Evolutionary conservation across 2,797 vertebrate species (phyloP).

Genomic region (Nyctibius grandis): DNA sequence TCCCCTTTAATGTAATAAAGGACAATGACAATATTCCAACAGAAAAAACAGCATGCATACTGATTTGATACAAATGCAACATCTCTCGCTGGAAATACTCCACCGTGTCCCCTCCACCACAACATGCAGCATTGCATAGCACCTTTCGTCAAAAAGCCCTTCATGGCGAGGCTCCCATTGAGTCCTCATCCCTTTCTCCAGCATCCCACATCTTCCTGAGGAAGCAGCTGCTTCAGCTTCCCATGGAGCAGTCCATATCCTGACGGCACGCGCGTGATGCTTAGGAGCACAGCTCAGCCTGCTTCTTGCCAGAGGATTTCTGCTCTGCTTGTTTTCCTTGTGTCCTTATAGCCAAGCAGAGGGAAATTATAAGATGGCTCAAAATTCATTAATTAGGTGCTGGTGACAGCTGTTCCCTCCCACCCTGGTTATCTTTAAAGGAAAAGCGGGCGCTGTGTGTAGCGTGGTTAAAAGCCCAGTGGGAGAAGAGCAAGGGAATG

Average conservation of each 20-base stretch:
- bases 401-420: background rate
- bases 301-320: background rate
- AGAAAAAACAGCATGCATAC: background rate
- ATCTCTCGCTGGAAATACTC: background rate
- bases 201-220: background rate
- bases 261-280: background rate
- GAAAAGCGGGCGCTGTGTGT: background rate
- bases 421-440: background rate
- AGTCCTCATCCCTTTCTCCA: background rate
- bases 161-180: fast-evolving
- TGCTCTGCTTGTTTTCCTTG: background rate
- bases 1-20: slow-evolving; percentile 53
- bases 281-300: background rate
- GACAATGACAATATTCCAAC: background rate
- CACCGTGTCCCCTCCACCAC: background rate
- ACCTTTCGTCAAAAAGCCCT: background rate
- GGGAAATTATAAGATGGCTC: background rate
- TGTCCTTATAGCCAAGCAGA: background rate
- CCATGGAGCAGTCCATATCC: fast-evolving
- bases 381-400: background rate
- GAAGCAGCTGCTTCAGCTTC: background rate
- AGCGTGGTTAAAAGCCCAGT: background rate
- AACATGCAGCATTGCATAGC: background rate
- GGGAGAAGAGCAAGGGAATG: slow-evolving; percentile 20
- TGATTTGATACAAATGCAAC: background rate